phyloP scores from a whole-genome alignment of 2,797 vertebrate species.

The Oophaga sylvatica region DNA sequence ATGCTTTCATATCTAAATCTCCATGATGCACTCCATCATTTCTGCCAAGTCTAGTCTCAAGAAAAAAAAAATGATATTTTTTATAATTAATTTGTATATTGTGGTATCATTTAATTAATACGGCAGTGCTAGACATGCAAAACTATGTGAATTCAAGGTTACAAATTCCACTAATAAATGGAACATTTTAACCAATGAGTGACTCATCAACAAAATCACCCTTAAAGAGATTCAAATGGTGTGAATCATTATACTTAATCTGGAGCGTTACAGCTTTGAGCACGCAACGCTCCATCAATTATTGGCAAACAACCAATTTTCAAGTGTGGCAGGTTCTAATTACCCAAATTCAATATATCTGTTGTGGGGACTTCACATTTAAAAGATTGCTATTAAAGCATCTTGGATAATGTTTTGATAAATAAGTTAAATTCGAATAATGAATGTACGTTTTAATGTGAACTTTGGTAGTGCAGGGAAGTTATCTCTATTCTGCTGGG shows the following conservation, averaged over 20 bases:
- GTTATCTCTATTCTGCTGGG: no score
- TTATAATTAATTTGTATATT: not conserved
- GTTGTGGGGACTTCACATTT: not conserved
- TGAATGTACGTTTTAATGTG: no score
- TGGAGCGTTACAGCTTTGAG: not conserved
- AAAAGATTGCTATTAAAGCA: not conserved
- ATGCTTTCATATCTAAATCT: not conserved
- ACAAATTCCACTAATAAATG: not conserved
- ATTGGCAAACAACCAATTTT: not conserved
- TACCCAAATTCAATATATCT: not conserved
- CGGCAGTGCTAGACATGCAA: not conserved
- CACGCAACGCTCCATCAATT: not conserved
- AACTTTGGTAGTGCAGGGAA: no score
- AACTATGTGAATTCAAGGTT: not conserved
- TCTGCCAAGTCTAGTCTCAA: not conserved
- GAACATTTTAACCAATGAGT: not conserved
- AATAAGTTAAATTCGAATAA: not conserved
- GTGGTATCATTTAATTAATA: not conserved
- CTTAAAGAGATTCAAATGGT: not conserved
- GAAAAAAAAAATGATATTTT: not conserved
- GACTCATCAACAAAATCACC: not conserved
- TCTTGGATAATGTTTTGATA: not conserved
- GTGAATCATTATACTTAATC: constrained; percentile 6
- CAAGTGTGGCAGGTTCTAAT: not conserved
- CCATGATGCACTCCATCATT: not conserved